A percentile compares a stretch with the other conserved stretches of the same genome.
Conservation (phyloP, 2,113 vertebrate species). For the Panurus biarmicus region DNA sequence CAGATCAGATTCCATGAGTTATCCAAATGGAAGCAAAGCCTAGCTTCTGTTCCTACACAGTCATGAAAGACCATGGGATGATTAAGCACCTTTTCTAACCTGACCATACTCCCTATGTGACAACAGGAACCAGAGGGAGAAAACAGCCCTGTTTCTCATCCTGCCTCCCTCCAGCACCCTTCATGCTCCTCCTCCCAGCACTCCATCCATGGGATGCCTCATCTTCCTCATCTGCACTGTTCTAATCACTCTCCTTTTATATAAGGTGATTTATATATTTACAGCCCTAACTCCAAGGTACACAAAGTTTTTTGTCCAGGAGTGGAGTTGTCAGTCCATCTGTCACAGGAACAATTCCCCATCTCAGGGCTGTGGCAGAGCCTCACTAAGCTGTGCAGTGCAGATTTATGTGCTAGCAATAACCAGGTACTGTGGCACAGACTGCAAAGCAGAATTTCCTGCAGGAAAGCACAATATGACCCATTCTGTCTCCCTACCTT, state of each 20-base stretch:
- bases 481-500: background rate
- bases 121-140: background rate
- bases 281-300: background rate
- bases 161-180: background rate
- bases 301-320: slow-evolving; percentile 20
- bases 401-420: slow-evolving; percentile 34
- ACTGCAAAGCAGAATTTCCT: slow-evolving; percentile 3
- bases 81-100: background rate
- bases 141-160: background rate
- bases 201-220: background rate
- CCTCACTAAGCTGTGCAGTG: background rate
- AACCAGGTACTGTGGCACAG: background rate
- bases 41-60: background rate
- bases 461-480: background rate
- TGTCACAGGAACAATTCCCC: slow-evolving; percentile 15
- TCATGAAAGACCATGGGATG: background rate
- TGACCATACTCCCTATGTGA: background rate
- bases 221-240: background rate
- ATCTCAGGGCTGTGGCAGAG: background rate
- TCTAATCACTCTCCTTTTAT: background rate
- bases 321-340: slow-evolving; percentile 30
- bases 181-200: accelerated
- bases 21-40: background rate
- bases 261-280: slow-evolving; percentile 7
- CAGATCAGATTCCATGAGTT: background rate